Evolutionary conservation across 2,888 invertebrate genomes (phyloP).

Genomic region (Unio pictorum): DNA sequence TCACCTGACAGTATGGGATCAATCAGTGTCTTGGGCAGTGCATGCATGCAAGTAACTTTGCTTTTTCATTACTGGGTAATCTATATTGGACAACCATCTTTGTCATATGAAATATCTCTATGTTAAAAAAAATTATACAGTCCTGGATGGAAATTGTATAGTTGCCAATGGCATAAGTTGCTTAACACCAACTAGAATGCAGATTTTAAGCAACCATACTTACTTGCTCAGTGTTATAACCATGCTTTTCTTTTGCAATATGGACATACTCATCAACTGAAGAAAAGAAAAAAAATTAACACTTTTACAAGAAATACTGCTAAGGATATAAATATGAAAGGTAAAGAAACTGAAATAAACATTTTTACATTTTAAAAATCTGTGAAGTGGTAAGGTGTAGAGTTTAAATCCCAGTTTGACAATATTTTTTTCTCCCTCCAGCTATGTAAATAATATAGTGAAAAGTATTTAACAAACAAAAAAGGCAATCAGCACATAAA

Average conservation of each 20-base stretch:
- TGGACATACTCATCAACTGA: conserved; percentile 95
- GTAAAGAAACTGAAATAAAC: background rate
- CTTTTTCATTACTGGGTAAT: too few relatives aligned
- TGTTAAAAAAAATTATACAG: too few relatives aligned
- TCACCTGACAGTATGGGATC: too few relatives aligned
- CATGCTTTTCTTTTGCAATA: conserved; percentile 96
- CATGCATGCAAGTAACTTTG: too few relatives aligned
- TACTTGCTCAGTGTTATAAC: conserved; percentile 94
- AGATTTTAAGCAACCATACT: conserved; percentile 4
- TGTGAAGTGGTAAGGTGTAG: background rate
- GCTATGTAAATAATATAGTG: too few relatives aligned
- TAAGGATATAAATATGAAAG: background rate
- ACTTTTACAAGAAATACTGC: background rate
- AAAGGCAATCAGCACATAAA: too few relatives aligned
- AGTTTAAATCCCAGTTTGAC: too few relatives aligned
- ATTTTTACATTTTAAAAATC: background rate
- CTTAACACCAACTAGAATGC: background rate
- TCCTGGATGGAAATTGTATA: background rate
- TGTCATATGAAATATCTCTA: too few relatives aligned
- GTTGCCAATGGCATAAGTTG: background rate
- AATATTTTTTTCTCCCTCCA: too few relatives aligned
- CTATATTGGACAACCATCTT: too few relatives aligned
- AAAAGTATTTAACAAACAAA: too few relatives aligned
- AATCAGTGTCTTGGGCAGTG: too few relatives aligned
- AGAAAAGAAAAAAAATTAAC: conserved; percentile 53